Base-by-base conservation (phyloP, 1,140 invertebrate genomes). In the Cephus cinctus region DNA sequence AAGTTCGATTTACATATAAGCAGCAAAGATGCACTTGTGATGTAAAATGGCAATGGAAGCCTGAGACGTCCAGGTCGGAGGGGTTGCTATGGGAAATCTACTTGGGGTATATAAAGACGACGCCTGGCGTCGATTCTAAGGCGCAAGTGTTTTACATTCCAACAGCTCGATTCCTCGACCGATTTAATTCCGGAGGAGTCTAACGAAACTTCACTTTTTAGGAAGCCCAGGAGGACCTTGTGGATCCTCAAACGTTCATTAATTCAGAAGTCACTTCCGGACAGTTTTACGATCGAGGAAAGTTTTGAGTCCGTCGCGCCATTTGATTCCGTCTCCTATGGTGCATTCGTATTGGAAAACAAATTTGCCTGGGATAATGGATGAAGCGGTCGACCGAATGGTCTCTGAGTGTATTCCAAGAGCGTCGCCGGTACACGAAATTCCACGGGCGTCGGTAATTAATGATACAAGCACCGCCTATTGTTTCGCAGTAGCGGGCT, bases 301-400 rank as follows among this genome's bases (percentile, higher is more conserved):
- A 58, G 54, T 64, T 62, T 38, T n/a, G 56, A 60, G 31, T 27
- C 38, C 15, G 42, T 43, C n/a, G 22, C 27, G 15, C 42, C 16
- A 19, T 25, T 15, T 42, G 47, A 47, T 47, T 51, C 32, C 50
- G 50, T 50, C 51, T 48, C 53, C 61, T 57, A 63, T 59, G 23
- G n/a, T 39, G 56, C 50, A 57, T 70, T 66, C 61, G 65, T 67
- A 70, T 69, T 61, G 59, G 59, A 57, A 68, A 73, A 73, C 68
- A 71, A 71, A 73, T 73, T 71, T 73, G 65, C 69, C 57, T 54
- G 55, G 41, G 56, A 62, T 72, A 71, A 71, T 71, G 56, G 65
- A 71, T 71, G 68, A 71, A 68, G 65, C 62, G 63, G 64, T 63
- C 53, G 62, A 50, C 52, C 50, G 66, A n/a, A n/a, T n/a, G n/a